Evolutionary conservation across 2,113 vertebrate species (phyloP).

Genomic region (Prionailurus bengalensis): DNA sequence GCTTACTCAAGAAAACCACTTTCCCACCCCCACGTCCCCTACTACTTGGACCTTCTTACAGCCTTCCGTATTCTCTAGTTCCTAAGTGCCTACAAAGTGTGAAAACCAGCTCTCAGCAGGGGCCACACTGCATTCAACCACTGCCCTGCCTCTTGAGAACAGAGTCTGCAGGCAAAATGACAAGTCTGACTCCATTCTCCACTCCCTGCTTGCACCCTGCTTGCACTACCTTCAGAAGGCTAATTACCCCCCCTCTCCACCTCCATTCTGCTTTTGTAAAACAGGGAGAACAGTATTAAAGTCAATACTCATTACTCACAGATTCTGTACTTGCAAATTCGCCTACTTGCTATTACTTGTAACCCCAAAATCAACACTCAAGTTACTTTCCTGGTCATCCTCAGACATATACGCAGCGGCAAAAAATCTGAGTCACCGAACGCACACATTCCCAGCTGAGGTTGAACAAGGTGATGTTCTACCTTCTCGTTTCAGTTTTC

Average conservation of each 20-base stretch:
- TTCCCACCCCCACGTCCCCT: neutral
- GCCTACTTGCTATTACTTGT: neutral
- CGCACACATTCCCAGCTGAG: neutral
- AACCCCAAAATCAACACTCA: neutral
- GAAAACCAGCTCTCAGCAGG: neutral
- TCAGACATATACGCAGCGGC: neutral
- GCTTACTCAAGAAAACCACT: neutral
- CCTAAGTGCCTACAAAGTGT: neutral
- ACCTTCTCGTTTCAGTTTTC: neutral
- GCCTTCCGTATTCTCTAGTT: neutral
- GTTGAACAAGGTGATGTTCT: neutral
- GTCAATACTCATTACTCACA: neutral
- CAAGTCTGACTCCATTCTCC: neutral
- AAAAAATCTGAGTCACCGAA: neutral
- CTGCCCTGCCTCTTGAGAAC: neutral
- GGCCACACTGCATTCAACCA: neutral
- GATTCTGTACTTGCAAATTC: neutral
- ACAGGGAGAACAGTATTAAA: neutral
- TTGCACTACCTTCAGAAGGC: neutral
- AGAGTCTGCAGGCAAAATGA: neutral
- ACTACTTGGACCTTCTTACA: neutral
- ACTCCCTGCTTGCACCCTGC: neutral
- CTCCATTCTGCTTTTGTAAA: neutral
- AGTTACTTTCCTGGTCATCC: neutral
- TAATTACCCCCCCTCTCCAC: neutral